These are phyloP conservation scores for Unio pictorum DNA, from an alignment of 2,888 invertebrate genomes.

Conservation along the genomic window DNA sequence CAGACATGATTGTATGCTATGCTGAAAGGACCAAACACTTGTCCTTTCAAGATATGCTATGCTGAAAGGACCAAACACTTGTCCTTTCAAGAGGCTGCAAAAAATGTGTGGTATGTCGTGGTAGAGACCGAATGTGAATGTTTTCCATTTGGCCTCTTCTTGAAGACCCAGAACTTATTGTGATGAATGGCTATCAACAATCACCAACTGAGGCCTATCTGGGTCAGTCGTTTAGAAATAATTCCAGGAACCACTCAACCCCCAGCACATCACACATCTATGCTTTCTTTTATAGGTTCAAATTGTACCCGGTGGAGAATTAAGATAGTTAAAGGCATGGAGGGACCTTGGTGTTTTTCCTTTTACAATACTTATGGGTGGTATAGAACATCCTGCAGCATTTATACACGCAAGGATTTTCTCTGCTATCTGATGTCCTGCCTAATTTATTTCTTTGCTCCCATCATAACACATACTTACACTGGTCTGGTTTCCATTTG, in stretches of 20 bases:
- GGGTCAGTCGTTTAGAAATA: constrained; percentile 5
- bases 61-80: background rate
- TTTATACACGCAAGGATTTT: constrained; percentile 2
- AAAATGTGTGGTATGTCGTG: background rate
- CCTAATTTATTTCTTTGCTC: background rate
- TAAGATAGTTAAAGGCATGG: too few species aligned
- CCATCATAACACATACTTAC: background rate
- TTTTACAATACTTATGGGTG: too few species aligned
- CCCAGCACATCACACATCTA: constrained; percentile 1
- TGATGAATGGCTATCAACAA: background rate
- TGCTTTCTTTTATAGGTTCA: too few species aligned
- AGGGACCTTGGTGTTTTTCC: too few species aligned
- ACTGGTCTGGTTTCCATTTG: background rate
- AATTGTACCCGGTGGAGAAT: too few species aligned
- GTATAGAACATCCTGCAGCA: too few species aligned
- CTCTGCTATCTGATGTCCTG: background rate
- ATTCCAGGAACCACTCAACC: background rate
- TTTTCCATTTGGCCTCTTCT: background rate
- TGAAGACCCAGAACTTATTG: background rate
- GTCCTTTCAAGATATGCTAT: background rate
- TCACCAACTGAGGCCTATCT: constrained; percentile 1
- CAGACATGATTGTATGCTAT: background rate
- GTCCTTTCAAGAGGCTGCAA: background rate
- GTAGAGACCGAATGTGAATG: background rate
- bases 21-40: background rate